A percentile compares a stretch with the other conserved stretches of the same genome.
Conservation (phyloP, 2,888 invertebrate genomes). For the Tanypteryx hageni region DNA sequence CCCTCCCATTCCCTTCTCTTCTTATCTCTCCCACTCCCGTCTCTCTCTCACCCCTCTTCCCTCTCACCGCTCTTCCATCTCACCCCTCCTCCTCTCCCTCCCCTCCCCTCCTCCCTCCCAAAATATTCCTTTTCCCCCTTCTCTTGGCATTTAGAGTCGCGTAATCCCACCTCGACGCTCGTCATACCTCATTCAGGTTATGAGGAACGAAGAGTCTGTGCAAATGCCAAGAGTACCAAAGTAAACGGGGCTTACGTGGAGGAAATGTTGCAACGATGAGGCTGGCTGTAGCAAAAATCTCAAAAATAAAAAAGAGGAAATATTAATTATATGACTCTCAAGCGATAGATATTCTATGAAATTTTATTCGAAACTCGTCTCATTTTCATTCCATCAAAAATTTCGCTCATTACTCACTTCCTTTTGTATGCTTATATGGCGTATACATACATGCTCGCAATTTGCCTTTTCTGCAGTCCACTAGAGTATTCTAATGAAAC, state of each 20-base stretch:
- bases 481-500: not conserved
- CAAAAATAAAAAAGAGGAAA: not conserved
- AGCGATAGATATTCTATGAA: not conserved
- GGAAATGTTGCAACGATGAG: not conserved
- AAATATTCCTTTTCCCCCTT: not conserved
- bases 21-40: too few relatives aligned
- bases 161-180: not conserved
- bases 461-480: not conserved
- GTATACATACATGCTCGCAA: not conserved
- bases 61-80: too few relatives aligned
- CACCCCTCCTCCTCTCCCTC: too few relatives aligned
- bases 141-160: slow-evolving; percentile 5
- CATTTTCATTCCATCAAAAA: not conserved
- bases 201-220: not conserved
- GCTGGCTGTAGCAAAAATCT: not conserved
- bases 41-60: too few relatives aligned
- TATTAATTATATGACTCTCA: not conserved
- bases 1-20: too few relatives aligned
- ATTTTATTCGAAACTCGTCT: not conserved
- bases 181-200: not conserved
- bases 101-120: not conserved
- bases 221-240: not conserved
- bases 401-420: not conserved
- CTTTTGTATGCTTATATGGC: not conserved
- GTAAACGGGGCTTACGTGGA: not conserved